These are phyloP conservation scores for Pardosa pseudoannulata DNA, from an alignment of 2,888 invertebrate genomes.

Conservation along the genomic window DNA sequence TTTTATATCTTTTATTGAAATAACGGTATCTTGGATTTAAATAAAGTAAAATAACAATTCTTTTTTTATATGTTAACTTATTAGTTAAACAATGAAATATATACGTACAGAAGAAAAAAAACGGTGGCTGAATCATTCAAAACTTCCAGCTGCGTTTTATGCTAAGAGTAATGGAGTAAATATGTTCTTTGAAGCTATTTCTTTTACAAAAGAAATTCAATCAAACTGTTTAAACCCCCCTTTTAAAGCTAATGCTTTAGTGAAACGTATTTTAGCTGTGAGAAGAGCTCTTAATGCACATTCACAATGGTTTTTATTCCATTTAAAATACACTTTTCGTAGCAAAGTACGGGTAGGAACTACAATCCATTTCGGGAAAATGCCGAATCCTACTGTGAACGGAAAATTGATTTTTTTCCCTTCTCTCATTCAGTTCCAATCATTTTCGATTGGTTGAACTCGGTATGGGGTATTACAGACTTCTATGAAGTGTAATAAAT, in stretches of 20 bases:
- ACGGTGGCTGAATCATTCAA: background rate
- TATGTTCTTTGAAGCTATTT: background rate
- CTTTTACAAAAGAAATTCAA: background rate
- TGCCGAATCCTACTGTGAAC: background rate
- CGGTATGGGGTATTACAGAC: background rate
- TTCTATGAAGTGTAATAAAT: background rate
- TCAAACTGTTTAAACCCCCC: constrained; percentile 6
- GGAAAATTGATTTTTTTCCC: constrained; percentile 2
- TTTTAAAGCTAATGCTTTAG: background rate
- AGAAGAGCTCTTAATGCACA: constrained; percentile 4
- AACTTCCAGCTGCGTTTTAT: constrained; percentile 1
- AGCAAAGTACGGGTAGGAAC: background rate
- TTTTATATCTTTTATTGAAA: no score
- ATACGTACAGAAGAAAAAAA: background rate
- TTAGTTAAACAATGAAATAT: background rate
- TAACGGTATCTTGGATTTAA: no score
- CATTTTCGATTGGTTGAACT: background rate
- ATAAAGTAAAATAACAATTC: no score
- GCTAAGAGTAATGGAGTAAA: background rate
- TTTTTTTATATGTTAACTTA: no score
- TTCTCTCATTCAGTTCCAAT: background rate
- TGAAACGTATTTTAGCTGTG: background rate
- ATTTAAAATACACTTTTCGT: background rate
- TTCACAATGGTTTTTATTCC: constrained; percentile 15
- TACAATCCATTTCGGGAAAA: constrained; percentile 4